These are phyloP conservation scores for Drosophila robusta DNA, from an alignment of 2,888 invertebrate genomes.

Conservation along the genomic window DNA sequence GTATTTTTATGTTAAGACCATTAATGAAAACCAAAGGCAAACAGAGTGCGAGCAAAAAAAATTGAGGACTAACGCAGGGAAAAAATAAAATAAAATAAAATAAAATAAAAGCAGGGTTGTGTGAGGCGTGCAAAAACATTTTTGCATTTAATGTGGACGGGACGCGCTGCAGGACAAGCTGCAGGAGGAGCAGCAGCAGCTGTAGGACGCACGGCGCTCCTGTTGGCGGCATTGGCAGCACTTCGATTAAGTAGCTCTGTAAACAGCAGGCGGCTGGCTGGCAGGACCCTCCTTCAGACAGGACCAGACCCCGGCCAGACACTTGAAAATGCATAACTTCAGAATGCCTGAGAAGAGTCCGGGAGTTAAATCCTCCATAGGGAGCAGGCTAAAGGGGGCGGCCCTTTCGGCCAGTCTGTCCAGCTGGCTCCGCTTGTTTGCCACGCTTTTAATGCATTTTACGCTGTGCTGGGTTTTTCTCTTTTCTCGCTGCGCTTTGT, in stretches of 20 bases:
- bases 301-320: conserved; percentile 49
- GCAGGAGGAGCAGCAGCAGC: conserved; percentile 45
- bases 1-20: conserved; percentile 78
- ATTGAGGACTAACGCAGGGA: conserved; percentile 11
- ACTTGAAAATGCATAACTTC: conserved; percentile 76
- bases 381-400: conserved; percentile 28
- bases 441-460: conserved; percentile 78
- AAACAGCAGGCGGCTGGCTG: conserved; percentile 59
- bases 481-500: conserved; percentile 40
- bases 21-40: conserved; percentile 73
- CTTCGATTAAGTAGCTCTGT: conserved; percentile 78
- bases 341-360: conserved; percentile 39
- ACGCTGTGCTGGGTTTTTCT: conserved; percentile 58
- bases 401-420: background rate
- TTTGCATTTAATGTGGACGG: conserved; percentile 60
- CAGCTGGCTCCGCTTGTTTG: conserved; percentile 54
- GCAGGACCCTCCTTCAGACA: conserved; percentile 20
- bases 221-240: conserved; percentile 59
- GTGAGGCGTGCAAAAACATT: conserved; percentile 45
- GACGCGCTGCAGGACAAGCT: conserved; percentile 24
- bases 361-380: conserved; percentile 35
- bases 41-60: conserved; percentile 46
- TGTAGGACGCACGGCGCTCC: conserved; percentile 14
- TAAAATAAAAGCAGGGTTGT: conserved; percentile 16
- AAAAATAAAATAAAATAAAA: conserved; percentile 23